These are phyloP conservation scores for Monochamus saltuarius DNA, from an alignment of 1,140 invertebrate genomes.

Conservation along the genomic window DNA sequence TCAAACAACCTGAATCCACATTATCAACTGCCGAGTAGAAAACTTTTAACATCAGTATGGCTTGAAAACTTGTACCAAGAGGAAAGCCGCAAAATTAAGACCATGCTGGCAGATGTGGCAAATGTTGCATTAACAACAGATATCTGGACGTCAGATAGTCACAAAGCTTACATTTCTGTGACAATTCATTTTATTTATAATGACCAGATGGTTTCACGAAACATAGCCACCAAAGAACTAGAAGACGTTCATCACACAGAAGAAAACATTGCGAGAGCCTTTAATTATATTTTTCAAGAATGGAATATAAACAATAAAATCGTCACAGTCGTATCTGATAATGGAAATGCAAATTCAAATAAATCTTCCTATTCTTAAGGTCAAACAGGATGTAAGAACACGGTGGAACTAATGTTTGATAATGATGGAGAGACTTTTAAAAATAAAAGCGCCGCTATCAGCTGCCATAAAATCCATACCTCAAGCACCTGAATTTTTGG, in stretches of 20 bases:
- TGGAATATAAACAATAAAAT: too few species aligned
- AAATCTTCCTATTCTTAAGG: too few species aligned
- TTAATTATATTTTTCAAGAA: too few species aligned
- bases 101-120: constrained; percentile 15
- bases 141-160: constrained; percentile 43
- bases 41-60: constrained; percentile 22
- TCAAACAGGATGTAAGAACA: too few species aligned
- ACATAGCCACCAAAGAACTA: too few species aligned
- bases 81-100: constrained; percentile 25
- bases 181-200: constrained; percentile 39
- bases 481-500: constrained; percentile 29
- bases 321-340: too few species aligned
- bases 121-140: constrained; percentile 36
- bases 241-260: too few species aligned
- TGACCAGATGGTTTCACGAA: not conserved
- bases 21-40: constrained; percentile 32
- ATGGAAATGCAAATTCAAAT: too few species aligned
- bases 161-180: constrained; percentile 36
- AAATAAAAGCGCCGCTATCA: too few species aligned
- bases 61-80: constrained; percentile 30
- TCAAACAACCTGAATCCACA: constrained; percentile 30
- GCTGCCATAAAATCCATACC: not conserved
- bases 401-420: too few species aligned
- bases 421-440: too few species aligned
- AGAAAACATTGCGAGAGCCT: too few species aligned